These are phyloP conservation scores for Drosophila formosana DNA, from an alignment of 2,888 invertebrate species.

Conservation along the genomic window DNA sequence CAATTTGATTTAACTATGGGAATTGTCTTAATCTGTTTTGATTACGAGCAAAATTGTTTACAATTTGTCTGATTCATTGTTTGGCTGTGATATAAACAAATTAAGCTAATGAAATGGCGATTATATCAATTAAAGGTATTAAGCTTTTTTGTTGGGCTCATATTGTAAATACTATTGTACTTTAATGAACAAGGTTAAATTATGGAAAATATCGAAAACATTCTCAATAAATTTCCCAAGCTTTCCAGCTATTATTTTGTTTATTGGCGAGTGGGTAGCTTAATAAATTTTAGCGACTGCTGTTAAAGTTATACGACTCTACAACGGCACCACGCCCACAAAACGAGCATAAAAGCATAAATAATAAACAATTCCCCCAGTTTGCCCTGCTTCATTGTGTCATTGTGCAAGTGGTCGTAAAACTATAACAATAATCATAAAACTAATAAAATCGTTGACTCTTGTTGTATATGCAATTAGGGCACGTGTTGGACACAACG, in stretches of 20 bases:
- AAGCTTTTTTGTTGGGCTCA: slow-evolving; percentile 15
- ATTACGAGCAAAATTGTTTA: slow-evolving; percentile 14
- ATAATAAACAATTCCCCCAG: not conserved
- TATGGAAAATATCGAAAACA: not conserved
- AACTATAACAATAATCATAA: slow-evolving; percentile 37
- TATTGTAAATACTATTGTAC: not conserved
- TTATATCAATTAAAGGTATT: slow-evolving; percentile 49
- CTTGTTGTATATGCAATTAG: slow-evolving; percentile 14
- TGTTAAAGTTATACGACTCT: slow-evolving; percentile 7
- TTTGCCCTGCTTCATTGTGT: not conserved
- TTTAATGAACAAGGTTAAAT: not conserved
- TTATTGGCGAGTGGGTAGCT: slow-evolving; percentile 8
- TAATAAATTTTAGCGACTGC: not conserved
- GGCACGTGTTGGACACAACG: slow-evolving; percentile 35
- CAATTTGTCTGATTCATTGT: slow-evolving; percentile 34
- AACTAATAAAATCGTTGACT: slow-evolving; percentile 11
- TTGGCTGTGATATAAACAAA: slow-evolving; percentile 32
- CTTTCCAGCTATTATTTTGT: not conserved
- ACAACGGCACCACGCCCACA: slow-evolving; percentile 1
- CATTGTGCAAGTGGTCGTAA: slow-evolving; percentile 28
- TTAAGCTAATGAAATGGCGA: slow-evolving; percentile 38
- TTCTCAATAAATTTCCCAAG: slow-evolving; percentile 3
- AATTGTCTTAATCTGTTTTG: slow-evolving; percentile 10
- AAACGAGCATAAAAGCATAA: not conserved
- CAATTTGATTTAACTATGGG: slow-evolving; percentile 24